Base-by-base conservation (phyloP, 92 coral and sea anemone genomes). In the Pocillopora meandrina region DNA sequence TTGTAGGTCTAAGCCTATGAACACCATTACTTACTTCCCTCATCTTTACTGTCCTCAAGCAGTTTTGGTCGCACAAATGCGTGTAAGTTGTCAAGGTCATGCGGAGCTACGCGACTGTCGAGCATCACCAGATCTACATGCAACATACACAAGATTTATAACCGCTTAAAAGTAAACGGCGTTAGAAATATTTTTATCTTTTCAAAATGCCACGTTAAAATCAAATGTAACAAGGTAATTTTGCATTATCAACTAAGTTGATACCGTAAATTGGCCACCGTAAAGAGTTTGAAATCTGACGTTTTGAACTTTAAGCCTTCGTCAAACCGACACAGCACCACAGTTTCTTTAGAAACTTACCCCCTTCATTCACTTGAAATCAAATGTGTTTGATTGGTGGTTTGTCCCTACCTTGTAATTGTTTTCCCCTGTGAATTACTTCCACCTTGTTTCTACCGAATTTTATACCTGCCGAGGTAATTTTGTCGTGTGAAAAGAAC, bases 41-140 rank as follows among this genome's bases (percentile, higher is more conserved):
- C 94, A 61, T 91, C 83, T 34, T 82, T 88, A 19, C 91, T 87
- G 78, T 93, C 97, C 61, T 90, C 88, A 47, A 93, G 75, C 57
- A 93, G 87, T 58, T 87, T 91, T 11, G 97, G 97, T 86, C 79
- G 82, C 71, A 93, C 82, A 61, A 86, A 79, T 56, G 89, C 92
- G 19, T 84, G 86, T 57, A 93, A 84, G 65, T 83, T 77, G 35
- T 89, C 88, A 19, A 93, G 72, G 52, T 93, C 97, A 76, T 88
- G 92, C 74, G 90, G 90, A 64, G 87, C 90, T 26, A 90, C 59
- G 56, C 79, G 87, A 60, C 85, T 67, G 61, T 83, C 91, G 10
- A 90, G 85, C 58, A 73, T 66, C 61, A 86, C 94, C 89, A 93
- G 64, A 34, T 93, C 97, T 93, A 78, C 91, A 82, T 87, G 91